These are phyloP conservation scores for Hassar affinis DNA, from an alignment of 2,113 vertebrate species.

Conservation along the genomic window DNA sequence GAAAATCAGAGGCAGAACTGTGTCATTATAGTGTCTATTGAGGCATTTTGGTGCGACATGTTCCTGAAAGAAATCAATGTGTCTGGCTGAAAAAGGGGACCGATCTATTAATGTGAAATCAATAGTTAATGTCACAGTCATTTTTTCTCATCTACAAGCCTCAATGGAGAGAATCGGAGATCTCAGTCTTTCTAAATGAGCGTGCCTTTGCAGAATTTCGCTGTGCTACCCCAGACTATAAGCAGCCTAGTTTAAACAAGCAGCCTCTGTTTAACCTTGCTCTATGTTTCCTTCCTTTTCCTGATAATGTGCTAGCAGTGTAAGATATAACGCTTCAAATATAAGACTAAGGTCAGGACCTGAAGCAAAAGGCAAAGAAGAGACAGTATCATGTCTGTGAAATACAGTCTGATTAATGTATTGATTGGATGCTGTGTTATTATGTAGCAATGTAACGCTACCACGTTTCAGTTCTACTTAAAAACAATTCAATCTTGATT, in stretches of 20 bases:
- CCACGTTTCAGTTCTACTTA: background rate
- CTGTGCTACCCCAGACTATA: background rate
- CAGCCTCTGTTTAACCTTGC: background rate
- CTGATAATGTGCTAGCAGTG: background rate
- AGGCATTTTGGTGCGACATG: background rate
- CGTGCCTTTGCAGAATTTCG: background rate
- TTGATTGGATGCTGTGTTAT: background rate
- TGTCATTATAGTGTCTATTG: background rate
- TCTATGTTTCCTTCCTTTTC: background rate
- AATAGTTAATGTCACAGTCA: slow-evolving; percentile 69
- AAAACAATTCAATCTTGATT: background rate
- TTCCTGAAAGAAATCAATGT: slow-evolving; percentile 68
- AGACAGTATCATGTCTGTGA: background rate
- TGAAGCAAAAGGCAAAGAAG: background rate
- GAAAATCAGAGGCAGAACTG: background rate
- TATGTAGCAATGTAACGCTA: background rate
- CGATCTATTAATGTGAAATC: slow-evolving; percentile 69
- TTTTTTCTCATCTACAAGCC: slow-evolving; percentile 67
- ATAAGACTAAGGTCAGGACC: background rate
- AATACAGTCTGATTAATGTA: background rate
- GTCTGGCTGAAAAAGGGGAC: slow-evolving; percentile 60
- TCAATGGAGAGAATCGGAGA: slow-evolving; percentile 35
- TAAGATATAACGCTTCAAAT: background rate
- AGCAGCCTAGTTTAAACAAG: background rate
- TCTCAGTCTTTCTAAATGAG: slow-evolving; percentile 25